Percentiles rank a stretch among this genome's conserved stretches.
Evolutionary conservation across 2,888 invertebrate species (phyloP).

Genomic region (Mesorhabditis sp.): DNA sequence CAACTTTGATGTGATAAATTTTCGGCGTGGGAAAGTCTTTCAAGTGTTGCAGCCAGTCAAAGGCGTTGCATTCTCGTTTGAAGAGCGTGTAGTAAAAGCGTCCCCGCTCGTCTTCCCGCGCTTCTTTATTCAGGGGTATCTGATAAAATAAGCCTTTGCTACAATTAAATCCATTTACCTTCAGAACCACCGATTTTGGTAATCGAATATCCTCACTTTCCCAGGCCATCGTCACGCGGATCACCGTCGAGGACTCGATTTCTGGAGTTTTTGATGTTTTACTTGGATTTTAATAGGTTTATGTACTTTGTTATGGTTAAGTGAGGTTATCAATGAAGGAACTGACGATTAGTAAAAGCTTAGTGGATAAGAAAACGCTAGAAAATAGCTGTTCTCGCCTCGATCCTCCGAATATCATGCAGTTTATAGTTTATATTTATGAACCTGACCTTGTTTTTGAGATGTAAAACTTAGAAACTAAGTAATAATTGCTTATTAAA

Average conservation of each 20-base stretch:
- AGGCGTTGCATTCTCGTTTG: conserved; percentile 48
- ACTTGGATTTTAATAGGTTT: background rate
- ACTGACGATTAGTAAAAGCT: no score
- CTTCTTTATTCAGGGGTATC: conserved; percentile 37
- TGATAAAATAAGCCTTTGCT: background rate
- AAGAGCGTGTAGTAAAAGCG: conserved; percentile 45
- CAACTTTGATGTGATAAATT: conserved; percentile 45
- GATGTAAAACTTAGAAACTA: no score
- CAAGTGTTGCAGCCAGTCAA: conserved; percentile 50
- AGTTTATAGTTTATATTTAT: no score
- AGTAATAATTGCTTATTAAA: no score
- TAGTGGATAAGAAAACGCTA: no score
- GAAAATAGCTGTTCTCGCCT: no score
- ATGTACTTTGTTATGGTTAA: no score
- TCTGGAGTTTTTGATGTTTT: background rate
- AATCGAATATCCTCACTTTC: conserved; percentile 35
- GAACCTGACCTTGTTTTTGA: no score
- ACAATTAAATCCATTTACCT: conserved; percentile 10
- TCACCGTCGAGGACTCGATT: conserved; percentile 33
- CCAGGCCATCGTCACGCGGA: conserved; percentile 53
- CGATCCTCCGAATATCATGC: no score
- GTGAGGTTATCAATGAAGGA: no score
- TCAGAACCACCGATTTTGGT: conserved; percentile 46
- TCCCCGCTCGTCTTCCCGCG: conserved; percentile 38
- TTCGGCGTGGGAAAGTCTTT: conserved; percentile 41